Percentiles rank a stretch among this genome's conserved stretches.
phyloP scores from a whole-genome alignment of 1,140 invertebrate genomes.

The Trachymyrmex cornetzi region DNA sequence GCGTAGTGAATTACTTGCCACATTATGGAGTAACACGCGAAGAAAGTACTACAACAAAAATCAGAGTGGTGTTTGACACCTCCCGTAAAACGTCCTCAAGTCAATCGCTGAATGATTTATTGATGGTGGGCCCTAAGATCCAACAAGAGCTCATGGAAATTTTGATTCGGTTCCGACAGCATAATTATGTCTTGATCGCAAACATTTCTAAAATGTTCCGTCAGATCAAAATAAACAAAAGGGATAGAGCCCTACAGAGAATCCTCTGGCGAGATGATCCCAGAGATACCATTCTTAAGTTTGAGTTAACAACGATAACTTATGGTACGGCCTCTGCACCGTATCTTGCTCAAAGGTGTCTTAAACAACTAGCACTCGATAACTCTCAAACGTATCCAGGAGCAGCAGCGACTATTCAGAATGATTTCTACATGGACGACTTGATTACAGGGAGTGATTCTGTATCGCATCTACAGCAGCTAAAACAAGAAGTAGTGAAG shows the following conservation, averaged over 20 bases:
- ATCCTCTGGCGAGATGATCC: constrained; percentile 78
- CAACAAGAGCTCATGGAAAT: background rate
- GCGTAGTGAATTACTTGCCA: background rate
- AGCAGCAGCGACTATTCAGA: too few relatives aligned
- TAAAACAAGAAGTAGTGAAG: background rate
- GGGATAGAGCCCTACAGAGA: constrained; percentile 73
- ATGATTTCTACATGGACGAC: too few relatives aligned
- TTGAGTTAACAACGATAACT: too few relatives aligned
- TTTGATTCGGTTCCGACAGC: background rate
- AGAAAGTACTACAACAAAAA: too few relatives aligned
- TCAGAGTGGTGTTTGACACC: too few relatives aligned
- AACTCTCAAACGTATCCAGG: too few relatives aligned
- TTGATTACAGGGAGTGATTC: too few relatives aligned
- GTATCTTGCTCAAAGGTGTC: too few relatives aligned
- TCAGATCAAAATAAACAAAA: constrained; percentile 54
- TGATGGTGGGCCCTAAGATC: background rate
- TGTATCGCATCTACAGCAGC: background rate
- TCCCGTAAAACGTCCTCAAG: background rate
- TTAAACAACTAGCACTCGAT: too few relatives aligned
- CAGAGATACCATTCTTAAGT: too few relatives aligned
- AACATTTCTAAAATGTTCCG: constrained; percentile 16
- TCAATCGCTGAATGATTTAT: background rate
- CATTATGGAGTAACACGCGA: constrained; percentile 14
- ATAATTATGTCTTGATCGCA: background rate
- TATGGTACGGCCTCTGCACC: too few relatives aligned